Evolutionary conservation across 2,888 invertebrate genomes (phyloP), one percentile per base, ranked within the genome.

Genomic region (Keiferia lycopersicella): DNA sequence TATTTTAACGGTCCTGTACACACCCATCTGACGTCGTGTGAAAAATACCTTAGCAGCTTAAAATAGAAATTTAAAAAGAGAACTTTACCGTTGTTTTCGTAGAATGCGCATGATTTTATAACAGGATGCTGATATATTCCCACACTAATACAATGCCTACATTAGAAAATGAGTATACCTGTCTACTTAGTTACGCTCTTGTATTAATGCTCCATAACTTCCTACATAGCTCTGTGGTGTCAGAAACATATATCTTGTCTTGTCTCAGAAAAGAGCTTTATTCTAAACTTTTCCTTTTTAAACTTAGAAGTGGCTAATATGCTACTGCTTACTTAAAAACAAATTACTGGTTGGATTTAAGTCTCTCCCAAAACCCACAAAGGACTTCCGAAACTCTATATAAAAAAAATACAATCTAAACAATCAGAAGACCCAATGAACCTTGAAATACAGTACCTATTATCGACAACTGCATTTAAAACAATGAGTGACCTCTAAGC

Each of bases 401-500:
- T 6, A 45, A 14, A 41, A 45, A 45, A 34, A 34, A 34, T n/a
- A 34, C 34, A 34, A 26, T 34, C 1, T 34, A 34, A 45, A 45
- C 45, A 45, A 45, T 45, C 45, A 45, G 22, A 22, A 10, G 14
- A 22, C 1, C 51, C 51, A 12, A 34, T 57, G 57, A 34, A 57
- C 57, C 57, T 57, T 57, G 57, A 57, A 26, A 7, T 51, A 11
- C 51, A 51, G 51, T 22, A 26, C 51, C n/a, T n/a, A n/a, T n/a
- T 53, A 57, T 57, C 26, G 30, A n/a, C 56, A 30, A 34, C 30
- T 34, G 57, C 57, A 57, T 8, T 34, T 10, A 34, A 57, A 26
- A 57, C 57, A 57, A 34, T 57, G 57, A 30, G 11, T n/a, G 57
- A 16, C 57, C 57, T 57, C 34, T 56, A 56, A n/a, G 50, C 51